Percentiles rank a stretch among this genome's conserved stretches.
Evolutionary conservation across 2,888 invertebrate genomes (phyloP).

Genomic region (Philonicus albiceps): DNA sequence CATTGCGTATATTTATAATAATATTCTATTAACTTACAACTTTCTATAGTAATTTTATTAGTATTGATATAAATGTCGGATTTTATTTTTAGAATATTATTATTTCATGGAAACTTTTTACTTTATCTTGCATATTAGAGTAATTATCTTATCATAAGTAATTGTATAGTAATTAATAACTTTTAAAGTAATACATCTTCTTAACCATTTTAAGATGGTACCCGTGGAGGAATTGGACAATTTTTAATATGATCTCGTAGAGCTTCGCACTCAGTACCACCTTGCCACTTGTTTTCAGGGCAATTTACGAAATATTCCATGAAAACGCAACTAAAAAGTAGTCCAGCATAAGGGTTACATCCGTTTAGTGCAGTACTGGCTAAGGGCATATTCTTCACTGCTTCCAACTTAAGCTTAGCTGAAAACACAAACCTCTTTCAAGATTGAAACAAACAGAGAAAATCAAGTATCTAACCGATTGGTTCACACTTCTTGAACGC

Average conservation of each 20-base stretch:
- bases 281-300: constrained; percentile 58
- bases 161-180: too few species aligned
- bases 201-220: neutral
- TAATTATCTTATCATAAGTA: too few species aligned
- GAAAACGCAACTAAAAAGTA: constrained; percentile 59
- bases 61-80: too few species aligned
- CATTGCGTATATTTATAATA: too few species aligned
- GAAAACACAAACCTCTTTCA: neutral
- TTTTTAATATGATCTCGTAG: constrained; percentile 59
- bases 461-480: constrained; percentile 51
- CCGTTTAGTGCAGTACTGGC: constrained; percentile 47
- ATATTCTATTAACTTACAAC: too few species aligned
- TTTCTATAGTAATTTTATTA: too few species aligned
- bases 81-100: too few species aligned
- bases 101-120: too few species aligned
- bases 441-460: neutral
- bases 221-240: constrained; percentile 49
- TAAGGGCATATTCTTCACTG: constrained; percentile 45
- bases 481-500: constrained; percentile 57
- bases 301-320: constrained; percentile 62
- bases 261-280: constrained; percentile 55
- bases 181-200: neutral
- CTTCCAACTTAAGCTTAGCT: constrained; percentile 48
- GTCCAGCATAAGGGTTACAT: constrained; percentile 59
- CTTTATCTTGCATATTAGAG: too few species aligned